A percentile compares a stretch with the other conserved stretches of the same genome.
These are phyloP conservation scores for Melipona bicolor DNA, from an alignment of 2,888 invertebrate species.

Conservation along the genomic window DNA sequence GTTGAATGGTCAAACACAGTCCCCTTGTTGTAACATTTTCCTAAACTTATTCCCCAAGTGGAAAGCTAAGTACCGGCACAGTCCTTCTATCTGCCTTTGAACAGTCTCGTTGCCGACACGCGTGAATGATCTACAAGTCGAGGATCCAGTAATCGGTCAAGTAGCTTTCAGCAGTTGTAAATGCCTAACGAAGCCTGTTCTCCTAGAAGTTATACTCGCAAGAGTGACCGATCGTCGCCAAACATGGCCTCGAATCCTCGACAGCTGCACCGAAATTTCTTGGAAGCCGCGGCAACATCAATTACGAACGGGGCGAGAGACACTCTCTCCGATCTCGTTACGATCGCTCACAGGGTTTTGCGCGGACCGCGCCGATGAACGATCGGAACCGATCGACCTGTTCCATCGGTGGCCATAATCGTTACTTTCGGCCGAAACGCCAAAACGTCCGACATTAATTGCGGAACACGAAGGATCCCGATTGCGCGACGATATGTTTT, in stretches of 20 bases:
- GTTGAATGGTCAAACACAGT: too few relatives aligned
- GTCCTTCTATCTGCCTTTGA: too few relatives aligned
- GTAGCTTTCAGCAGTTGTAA: too few relatives aligned
- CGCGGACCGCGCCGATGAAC: neutral
- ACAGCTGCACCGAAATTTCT: slow-evolving; percentile 2
- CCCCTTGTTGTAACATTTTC: too few relatives aligned
- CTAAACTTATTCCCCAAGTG: too few relatives aligned
- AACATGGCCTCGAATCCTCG: neutral
- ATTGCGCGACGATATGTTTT: slow-evolving; percentile 35
- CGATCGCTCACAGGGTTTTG: neutral
- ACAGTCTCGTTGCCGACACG: too few relatives aligned
- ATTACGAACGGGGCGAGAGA: slow-evolving; percentile 17
- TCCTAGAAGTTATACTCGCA: neutral
- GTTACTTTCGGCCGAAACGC: slow-evolving; percentile 30
- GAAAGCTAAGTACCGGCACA: too few relatives aligned
- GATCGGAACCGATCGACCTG: slow-evolving; percentile 21
- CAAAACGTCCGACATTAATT: slow-evolving; percentile 42
- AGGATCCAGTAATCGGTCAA: too few relatives aligned
- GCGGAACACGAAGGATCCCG: slow-evolving; percentile 6
- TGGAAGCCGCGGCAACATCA: neutral
- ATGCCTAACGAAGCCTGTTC: too few relatives aligned
- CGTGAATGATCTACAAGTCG: too few relatives aligned
- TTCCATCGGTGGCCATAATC: slow-evolving; percentile 9
- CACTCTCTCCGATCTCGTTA: slow-evolving; percentile 6
- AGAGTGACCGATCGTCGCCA: slow-evolving; percentile 7